phyloP scores from a whole-genome alignment of 2,113 vertebrate species.

The Xyliphius kryptos region DNA sequence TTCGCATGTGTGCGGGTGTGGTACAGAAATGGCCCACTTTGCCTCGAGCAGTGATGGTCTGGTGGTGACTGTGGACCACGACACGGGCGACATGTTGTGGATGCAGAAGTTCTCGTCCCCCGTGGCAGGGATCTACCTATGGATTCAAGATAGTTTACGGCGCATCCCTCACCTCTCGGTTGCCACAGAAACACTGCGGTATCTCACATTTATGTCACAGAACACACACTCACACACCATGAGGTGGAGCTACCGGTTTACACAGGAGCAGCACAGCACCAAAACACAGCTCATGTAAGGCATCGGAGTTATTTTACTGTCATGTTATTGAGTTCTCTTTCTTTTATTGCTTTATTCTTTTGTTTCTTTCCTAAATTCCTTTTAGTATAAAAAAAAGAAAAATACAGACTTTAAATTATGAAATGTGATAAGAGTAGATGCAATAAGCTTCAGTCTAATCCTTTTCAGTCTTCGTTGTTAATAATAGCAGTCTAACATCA shows the following conservation, averaged over 20 bases:
- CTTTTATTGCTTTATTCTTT: too few relatives aligned
- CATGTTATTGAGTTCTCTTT: too few relatives aligned
- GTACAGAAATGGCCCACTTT: constrained; percentile 82
- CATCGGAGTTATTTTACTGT: too few relatives aligned
- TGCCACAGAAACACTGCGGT: constrained; percentile 87
- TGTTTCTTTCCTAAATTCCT: not conserved
- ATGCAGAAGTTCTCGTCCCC: constrained; percentile 87
- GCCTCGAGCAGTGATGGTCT: constrained; percentile 84
- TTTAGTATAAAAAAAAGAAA: too few relatives aligned
- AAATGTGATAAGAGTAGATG: too few relatives aligned
- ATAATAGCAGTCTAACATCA: too few relatives aligned
- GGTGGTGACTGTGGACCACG: constrained; percentile 85
- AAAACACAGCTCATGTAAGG: constrained; percentile 84
- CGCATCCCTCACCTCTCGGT: constrained; percentile 83
- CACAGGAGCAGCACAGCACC: constrained; percentile 69
- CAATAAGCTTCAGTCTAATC: constrained; percentile 3
- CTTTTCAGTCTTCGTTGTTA: constrained; percentile 70
- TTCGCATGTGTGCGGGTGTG: constrained; percentile 33
- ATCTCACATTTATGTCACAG: constrained; percentile 82
- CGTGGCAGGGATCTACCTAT: constrained; percentile 80
- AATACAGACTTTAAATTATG: too few relatives aligned
- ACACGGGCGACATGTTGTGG: constrained; percentile 82
- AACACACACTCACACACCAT: constrained; percentile 67
- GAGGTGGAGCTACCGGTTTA: constrained; percentile 72
- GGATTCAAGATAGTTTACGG: constrained; percentile 82